Evolutionary conservation across 1,140 invertebrate species (phyloP), one percentile per base, ranked within the genome.

Genomic region (Druon quercuslanigerum): DNA sequence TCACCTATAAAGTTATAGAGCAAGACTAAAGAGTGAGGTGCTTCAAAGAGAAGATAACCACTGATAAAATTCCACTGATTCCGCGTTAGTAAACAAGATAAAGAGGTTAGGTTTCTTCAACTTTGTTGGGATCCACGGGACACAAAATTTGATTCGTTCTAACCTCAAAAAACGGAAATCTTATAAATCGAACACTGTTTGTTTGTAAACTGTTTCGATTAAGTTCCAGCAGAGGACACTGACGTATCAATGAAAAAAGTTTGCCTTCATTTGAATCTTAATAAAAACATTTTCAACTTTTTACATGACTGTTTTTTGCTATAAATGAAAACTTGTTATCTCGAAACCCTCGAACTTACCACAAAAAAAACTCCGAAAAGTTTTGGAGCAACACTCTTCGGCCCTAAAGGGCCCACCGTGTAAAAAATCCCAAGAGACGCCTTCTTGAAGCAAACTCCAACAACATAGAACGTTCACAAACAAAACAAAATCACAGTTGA

Each of bases 381-480:
- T 66, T 66, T 66, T 40, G 60, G 60, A 33, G 60, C 60, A 66
- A 16, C 14, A 66, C 20, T 40, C 60, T 66, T 66, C 60, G 60
- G 60, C 60, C 60, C 60, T 66, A 33, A 14, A 66, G 60, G 60
- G 60, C 60, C 60, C 60, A 66, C 60, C 20, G 40, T 56, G 60
- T 66, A 66, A 66, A 66, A 46, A 66, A 66, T 66, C 60, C 60
- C 60, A 66, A 66, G 40, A 66, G 60, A 66, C 25, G 60, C 13
- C 33, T 66, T 11, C 25, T 66, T 66, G 33, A 66, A 66, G 33
- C 40, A 66, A 40, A 66, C n/a, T 66, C 60, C 14, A 66, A 40
- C 40, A 66, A 66, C 60, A 66, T 40, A 66, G 60, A 66, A 66
- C 60, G 33, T 66, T 25, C 33, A 66, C 60, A 66, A 66, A 66